A percentile compares a stretch with the other conserved stretches of the same genome.
phyloP scores from a whole-genome alignment of 2,888 invertebrate species.

The Epiperipatus broadwayi region DNA sequence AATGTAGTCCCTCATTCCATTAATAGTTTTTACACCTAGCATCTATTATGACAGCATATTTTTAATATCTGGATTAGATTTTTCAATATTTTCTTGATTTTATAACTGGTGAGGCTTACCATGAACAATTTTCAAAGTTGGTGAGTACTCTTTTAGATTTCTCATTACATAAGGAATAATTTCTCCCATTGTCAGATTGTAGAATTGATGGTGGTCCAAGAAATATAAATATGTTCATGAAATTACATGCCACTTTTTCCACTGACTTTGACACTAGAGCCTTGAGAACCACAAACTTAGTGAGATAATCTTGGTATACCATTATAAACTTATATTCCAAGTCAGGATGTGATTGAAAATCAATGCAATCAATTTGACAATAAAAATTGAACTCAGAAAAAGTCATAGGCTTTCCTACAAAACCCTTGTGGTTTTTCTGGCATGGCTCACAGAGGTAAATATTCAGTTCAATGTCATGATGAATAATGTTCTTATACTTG shows the following conservation, averaged over 20 bases:
- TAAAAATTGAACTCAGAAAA: too few species aligned
- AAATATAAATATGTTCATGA: constrained; percentile 13
- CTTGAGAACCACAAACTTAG: constrained; percentile 13
- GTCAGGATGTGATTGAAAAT: constrained; percentile 14
- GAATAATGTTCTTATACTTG: constrained; percentile 14
- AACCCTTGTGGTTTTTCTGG: constrained; percentile 14
- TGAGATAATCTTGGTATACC: constrained; percentile 16
- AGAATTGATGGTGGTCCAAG: constrained; percentile 13
- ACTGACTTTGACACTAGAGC: constrained; percentile 13
- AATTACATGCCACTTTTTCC: constrained; percentile 12
- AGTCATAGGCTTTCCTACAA: too few species aligned
- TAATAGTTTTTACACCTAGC: constrained; percentile 9
- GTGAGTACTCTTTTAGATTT: background rate
- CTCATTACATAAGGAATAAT: background rate
- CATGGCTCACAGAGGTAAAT: constrained; percentile 14
- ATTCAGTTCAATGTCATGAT: constrained; percentile 12
- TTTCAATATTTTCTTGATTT: constrained; percentile 12
- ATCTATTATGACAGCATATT: constrained; percentile 14
- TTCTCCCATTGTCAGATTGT: constrained; percentile 5
- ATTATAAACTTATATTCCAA: constrained; percentile 11
- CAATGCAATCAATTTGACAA: too few species aligned
- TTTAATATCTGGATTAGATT: constrained; percentile 14
- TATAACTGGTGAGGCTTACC: background rate
- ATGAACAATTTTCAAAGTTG: constrained; percentile 1
- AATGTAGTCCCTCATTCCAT: too few species aligned